A percentile compares a stretch with the other conserved stretches of the same genome.
phyloP scores from a whole-genome alignment of 2,113 vertebrate genomes.

The Silurus glanis region DNA sequence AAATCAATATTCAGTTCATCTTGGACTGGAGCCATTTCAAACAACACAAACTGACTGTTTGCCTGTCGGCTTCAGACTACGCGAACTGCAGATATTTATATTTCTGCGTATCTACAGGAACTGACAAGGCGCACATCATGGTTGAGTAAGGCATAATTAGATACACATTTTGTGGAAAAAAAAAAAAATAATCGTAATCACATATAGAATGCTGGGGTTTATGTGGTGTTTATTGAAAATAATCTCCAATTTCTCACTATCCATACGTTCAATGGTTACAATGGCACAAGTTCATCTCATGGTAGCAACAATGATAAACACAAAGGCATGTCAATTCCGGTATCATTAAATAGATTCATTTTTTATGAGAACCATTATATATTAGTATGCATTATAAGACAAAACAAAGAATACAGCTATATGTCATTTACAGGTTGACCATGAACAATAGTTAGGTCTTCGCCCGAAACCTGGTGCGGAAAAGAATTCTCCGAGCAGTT shows the following conservation, averaged over 20 bases:
- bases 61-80: neutral
- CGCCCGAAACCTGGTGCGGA: slow-evolving; percentile 46
- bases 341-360: slow-evolving; percentile 99
- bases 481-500: slow-evolving; percentile 57
- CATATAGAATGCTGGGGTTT: slow-evolving; percentile 55
- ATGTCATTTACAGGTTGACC: slow-evolving; percentile 90
- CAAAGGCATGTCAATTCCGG: slow-evolving; percentile 84
- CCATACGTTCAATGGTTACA: slow-evolving; percentile 81
- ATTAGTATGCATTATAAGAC: slow-evolving; percentile 97
- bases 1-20: slow-evolving; percentile 4
- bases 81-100: neutral
- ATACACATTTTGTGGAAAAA: neutral
- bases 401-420: slow-evolving; percentile 85
- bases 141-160: slow-evolving; percentile 4
- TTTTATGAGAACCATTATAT: slow-evolving; percentile 99
- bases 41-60: slow-evolving; percentile 8
- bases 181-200: neutral
- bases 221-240: slow-evolving; percentile 87
- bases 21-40: slow-evolving; percentile 4
- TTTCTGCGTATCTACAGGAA: slow-evolving; percentile 28
- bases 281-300: slow-evolving; percentile 74
- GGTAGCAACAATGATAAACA: slow-evolving; percentile 63
- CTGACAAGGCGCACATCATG: neutral
- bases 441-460: slow-evolving; percentile 74
- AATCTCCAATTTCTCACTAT: slow-evolving; percentile 85